Evolutionary conservation across 2,797 vertebrate genomes (phyloP), one percentile per base, ranked within the genome.

Genomic region (Falco concolor): DNA sequence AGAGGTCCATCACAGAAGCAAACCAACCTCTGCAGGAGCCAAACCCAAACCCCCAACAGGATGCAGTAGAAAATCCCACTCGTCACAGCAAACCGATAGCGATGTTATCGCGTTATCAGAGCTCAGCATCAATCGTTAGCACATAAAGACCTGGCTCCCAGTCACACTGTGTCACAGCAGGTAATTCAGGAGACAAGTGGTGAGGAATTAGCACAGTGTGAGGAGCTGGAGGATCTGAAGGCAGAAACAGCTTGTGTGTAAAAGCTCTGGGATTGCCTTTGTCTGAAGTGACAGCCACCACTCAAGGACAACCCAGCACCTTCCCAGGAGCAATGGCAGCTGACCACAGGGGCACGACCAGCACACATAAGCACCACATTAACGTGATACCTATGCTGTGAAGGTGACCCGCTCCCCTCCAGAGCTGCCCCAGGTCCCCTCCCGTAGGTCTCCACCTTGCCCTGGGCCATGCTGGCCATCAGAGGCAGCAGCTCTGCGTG

Each of bases 181-280:
- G 74, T 20, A 40, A 27, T 9, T 32, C 0, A 0, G 70, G 53
- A 73, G 23, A 28, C 61, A 25, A 12, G 8, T 8, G 2, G 32
- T 0, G 6, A 72, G 70, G 60, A 91, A 73, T 12, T 14, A 68
- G 63, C 56, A 10, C 72, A 28, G 53, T 10, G 50, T 2, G 3
- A 52, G 83, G 65, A 72, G 73, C 63, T 69, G 50, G 8, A 75
- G 74, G 24, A 76, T 14, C 80, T 1, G 0, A 30, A 14, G 59
- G 83, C 60, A 92, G 17, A 64, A 90, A n/a, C 42, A 79, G 80
- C 24, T 69, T 21, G 52, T 52, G 72, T n/a, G 16, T 64, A 32
- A 84, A 82, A 75, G 65, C 63, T 72, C 40, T 0, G 9, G 28
- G 65, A 52, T 5, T 84, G 68, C 38, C 49, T 89, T 42, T 70